These are phyloP conservation scores for Labeo catla DNA, from an alignment of 2,113 vertebrate genomes.

Conservation along the genomic window DNA sequence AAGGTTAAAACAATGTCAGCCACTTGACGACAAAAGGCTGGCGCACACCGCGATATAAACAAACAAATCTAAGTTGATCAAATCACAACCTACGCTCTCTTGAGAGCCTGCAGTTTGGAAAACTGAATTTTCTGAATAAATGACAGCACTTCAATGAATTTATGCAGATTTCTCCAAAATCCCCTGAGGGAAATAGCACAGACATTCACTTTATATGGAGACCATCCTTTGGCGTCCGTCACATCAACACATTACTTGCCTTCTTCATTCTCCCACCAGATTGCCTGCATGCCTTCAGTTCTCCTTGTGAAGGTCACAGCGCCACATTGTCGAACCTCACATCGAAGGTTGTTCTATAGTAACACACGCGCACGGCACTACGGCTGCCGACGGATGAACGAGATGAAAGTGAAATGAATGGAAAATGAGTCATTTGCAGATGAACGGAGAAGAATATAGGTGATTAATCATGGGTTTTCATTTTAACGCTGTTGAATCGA, in stretches of 20 bases:
- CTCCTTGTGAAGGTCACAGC: slow-evolving; percentile 58
- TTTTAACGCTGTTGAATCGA: slow-evolving; percentile 8
- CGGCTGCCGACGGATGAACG: background rate
- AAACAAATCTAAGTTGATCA: slow-evolving; percentile 13
- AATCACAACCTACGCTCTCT: background rate
- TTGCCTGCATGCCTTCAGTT: slow-evolving; percentile 7
- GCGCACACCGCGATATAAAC: background rate
- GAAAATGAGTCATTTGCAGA: slow-evolving; percentile 23
- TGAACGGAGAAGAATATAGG: background rate
- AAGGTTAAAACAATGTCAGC: slow-evolving; percentile 5
- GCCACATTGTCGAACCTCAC: slow-evolving; percentile 33
- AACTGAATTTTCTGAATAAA: background rate
- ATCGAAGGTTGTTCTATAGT: background rate
- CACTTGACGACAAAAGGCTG: background rate
- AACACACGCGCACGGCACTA: background rate
- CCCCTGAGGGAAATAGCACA: background rate
- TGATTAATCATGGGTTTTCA: slow-evolving; percentile 7
- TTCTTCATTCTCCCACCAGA: slow-evolving; percentile 22
- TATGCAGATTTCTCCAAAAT: background rate
- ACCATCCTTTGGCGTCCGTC: slow-evolving; percentile 21
- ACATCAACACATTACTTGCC: background rate
- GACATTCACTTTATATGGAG: slow-evolving; percentile 28
- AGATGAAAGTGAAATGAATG: slow-evolving; percentile 22
- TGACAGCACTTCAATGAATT: background rate
- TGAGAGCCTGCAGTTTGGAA: background rate